These are phyloP conservation scores for Cephus sareptanus DNA, from an alignment of 2,888 invertebrate genomes.

Conservation along the genomic window DNA sequence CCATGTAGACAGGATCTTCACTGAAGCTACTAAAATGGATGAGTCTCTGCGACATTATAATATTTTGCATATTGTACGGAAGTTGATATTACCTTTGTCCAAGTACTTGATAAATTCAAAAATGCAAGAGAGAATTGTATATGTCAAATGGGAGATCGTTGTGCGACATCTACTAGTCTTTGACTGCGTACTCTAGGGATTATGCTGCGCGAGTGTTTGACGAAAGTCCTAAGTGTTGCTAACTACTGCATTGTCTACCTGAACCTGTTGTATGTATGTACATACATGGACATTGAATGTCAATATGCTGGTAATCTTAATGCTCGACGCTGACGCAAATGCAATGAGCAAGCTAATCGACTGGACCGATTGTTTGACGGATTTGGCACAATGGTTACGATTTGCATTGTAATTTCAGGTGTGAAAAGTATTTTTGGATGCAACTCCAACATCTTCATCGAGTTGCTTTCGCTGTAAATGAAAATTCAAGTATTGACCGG, in stretches of 20 bases:
- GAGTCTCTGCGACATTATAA: no score
- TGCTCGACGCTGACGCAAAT: slow-evolving; percentile 37
- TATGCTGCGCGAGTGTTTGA: neutral
- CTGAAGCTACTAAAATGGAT: neutral
- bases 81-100: neutral
- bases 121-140: neutral
- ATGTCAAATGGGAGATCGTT: neutral
- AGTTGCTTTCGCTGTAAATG: neutral
- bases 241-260: neutral
- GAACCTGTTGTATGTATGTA: neutral
- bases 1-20: neutral
- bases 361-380: slow-evolving; percentile 40
- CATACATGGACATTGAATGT: neutral
- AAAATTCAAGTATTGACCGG: neutral
- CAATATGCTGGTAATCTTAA: neutral
- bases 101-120: neutral
- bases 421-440: neutral
- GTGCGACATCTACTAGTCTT: neutral
- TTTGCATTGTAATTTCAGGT: neutral
- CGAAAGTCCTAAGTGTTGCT: neutral
- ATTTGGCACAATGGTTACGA: slow-evolving; percentile 34
- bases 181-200: neutral
- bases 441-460: neutral
- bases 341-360: slow-evolving; percentile 23
- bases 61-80: neutral